Evolutionary conservation across 2,888 invertebrate species (phyloP), one percentile per base, ranked within the genome.

Genomic region (Gymnosoma rotundatum): DNA sequence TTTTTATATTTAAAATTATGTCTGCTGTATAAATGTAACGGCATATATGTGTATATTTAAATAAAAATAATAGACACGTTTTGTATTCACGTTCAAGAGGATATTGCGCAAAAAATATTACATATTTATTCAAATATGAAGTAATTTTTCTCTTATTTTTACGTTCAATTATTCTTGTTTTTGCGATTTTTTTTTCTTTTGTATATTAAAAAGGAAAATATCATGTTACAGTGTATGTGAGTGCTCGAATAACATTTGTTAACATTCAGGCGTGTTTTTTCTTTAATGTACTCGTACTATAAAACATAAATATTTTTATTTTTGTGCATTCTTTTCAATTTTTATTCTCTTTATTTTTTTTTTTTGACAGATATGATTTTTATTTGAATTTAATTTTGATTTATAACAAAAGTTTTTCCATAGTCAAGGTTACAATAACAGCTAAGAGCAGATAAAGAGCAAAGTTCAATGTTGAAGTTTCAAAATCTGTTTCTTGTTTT

Each of bases 311-410:
- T 48, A 75, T 21, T 14, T 56, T 25, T 38, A 21, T 61, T 69
- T 69, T 69, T 61, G 20, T 20, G 36, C 20, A 61, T 45, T 42
- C 32, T 61, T 18, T 69, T 36, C 18, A 25, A 50, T 18, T 50
- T 25, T 50, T 50, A 7, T 38, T 52, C 45, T 18, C 20, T 18
- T 52, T 36, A 2, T 12, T 42, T 38, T 38, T 38, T 38, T 38
- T 69, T 61, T 21, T 58, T 21, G 7, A 48, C 18, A 42, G 67
- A n/a, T 66, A 58, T 69, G 50, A 76, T 52, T 69, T 67, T 61
- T 61, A 78, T 69, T 78, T 52, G 60, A 78, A 69, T 78, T 69
- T 69, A 78, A 78, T 61, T 61, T 69, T 78, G 78, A 78, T 78
- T 69, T 69, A 78, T 69, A 52, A 42, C 52, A 42, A 36, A 32